A percentile compares a stretch with the other conserved stretches of the same genome.
Evolutionary conservation across 2,888 invertebrate genomes (phyloP).

Genomic region (Thecocarcelia acutangulata): DNA sequence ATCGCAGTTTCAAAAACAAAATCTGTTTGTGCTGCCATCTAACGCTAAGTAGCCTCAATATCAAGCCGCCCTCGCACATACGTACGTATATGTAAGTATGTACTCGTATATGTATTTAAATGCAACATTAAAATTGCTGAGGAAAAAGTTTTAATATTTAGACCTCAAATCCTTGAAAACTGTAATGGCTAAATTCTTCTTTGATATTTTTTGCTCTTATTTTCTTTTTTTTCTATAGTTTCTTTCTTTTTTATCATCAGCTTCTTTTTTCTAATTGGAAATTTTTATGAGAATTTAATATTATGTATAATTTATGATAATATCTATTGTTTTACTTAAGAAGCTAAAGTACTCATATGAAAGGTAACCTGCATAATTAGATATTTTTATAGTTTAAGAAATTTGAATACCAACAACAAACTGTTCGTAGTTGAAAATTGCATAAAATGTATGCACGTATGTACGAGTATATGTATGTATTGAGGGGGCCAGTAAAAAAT

Average conservation of each 20-base stretch:
- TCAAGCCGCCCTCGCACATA: too few species aligned
- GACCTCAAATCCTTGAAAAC: conserved; percentile 44
- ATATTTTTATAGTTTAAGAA: conserved; percentile 1
- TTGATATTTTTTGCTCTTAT: conserved; percentile 11
- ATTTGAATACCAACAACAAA: conserved; percentile 2
- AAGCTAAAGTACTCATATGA: background rate
- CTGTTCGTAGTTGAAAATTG: background rate
- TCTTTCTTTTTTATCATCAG: background rate
- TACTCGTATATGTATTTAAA: background rate
- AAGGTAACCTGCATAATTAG: background rate
- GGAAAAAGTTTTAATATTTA: conserved; percentile 26
- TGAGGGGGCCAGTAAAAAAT: conserved; percentile 2
- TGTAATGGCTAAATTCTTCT: conserved; percentile 41
- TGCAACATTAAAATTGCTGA: conserved; percentile 3
- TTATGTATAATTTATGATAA: conserved; percentile 54
- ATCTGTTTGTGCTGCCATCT: too few species aligned
- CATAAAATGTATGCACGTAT: too few species aligned
- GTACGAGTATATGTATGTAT: background rate
- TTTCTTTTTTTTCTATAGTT: conserved; percentile 16
- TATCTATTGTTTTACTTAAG: conserved; percentile 10
- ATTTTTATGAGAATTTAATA: conserved; percentile 52
- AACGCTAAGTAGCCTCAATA: too few species aligned
- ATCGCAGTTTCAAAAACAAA: too few species aligned
- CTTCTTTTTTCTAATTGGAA: conserved; percentile 17
- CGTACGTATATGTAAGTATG: background rate